phyloP scores from a whole-genome alignment of 2,888 invertebrate species.

The Entomobrya multifasciata region DNA sequence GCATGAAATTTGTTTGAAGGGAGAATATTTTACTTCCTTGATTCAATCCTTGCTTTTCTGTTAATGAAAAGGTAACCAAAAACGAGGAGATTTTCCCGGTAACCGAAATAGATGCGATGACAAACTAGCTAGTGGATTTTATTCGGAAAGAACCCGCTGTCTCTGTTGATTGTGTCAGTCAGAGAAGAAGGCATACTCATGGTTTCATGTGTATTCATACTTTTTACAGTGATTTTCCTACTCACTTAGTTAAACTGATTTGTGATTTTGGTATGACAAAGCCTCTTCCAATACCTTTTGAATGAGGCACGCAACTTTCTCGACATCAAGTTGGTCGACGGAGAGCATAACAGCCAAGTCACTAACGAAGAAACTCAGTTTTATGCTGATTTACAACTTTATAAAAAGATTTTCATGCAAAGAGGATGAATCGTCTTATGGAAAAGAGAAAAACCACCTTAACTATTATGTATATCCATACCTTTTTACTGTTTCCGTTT shows the following conservation, averaged over 20 bases:
- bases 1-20: neutral
- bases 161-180: neutral
- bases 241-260: neutral
- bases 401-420: neutral
- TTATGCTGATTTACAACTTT: neutral
- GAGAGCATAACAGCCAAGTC: neutral
- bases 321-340: too few relatives aligned
- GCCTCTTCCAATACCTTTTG: slow-evolving; percentile 13
- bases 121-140: neutral
- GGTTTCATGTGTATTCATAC: neutral
- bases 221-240: too few relatives aligned
- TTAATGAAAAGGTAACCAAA: slow-evolving; percentile 28
- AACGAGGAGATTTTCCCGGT: neutral
- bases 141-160: neutral
- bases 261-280: slow-evolving; percentile 51
- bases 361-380: neutral
- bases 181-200: neutral
- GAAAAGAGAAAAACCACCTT: neutral
- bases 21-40: slow-evolving; percentile 29
- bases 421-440: too few relatives aligned
- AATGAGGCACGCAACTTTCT: too few relatives aligned
- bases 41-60: slow-evolving; percentile 7
- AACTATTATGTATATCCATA: neutral
- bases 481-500: neutral
- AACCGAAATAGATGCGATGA: neutral